phyloP scores from a whole-genome alignment of 2,113 vertebrate species.

The Leucosticte australis region DNA sequence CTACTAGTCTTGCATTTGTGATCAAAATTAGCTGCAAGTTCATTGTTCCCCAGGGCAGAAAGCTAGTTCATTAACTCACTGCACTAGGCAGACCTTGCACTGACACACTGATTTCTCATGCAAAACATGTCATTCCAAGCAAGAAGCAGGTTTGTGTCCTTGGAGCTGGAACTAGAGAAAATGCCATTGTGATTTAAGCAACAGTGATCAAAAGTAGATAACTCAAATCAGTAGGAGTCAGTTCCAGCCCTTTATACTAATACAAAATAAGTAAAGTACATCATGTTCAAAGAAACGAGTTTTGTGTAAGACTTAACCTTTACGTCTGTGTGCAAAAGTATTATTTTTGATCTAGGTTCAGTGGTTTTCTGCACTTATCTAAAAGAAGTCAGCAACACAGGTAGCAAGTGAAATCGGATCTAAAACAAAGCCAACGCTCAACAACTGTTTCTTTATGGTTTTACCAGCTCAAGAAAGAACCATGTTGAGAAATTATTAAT shows the following conservation, averaged over 20 bases:
- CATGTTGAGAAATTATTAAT: background rate
- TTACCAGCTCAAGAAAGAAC: background rate
- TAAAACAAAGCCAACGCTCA: background rate
- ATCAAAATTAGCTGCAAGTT: background rate
- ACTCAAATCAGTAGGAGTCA: constrained; percentile 34
- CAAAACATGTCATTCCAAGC: background rate
- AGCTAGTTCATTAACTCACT: background rate
- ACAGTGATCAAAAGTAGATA: constrained; percentile 53
- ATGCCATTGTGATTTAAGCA: constrained; percentile 52
- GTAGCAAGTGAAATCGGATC: constrained; percentile 30
- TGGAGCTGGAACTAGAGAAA: constrained; percentile 41
- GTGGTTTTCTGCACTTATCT: constrained; percentile 9
- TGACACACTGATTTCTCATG: constrained; percentile 4
- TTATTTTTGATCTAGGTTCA: constrained; percentile 61
- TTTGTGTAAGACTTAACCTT: constrained; percentile 63
- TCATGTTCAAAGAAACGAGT: constrained; percentile 53
- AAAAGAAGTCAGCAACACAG: constrained; percentile 17
- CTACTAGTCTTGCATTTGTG: background rate
- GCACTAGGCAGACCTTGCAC: background rate
- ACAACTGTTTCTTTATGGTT: background rate
- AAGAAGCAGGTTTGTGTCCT: constrained; percentile 22
- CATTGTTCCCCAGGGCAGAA: background rate
- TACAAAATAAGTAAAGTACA: constrained; percentile 64
- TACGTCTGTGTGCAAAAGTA: constrained; percentile 52
- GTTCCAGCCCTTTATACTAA: constrained; percentile 52